These are phyloP conservation scores for Hydroisotoma schaefferi DNA, from an alignment of 2,888 invertebrate species.

Conservation along the genomic window DNA sequence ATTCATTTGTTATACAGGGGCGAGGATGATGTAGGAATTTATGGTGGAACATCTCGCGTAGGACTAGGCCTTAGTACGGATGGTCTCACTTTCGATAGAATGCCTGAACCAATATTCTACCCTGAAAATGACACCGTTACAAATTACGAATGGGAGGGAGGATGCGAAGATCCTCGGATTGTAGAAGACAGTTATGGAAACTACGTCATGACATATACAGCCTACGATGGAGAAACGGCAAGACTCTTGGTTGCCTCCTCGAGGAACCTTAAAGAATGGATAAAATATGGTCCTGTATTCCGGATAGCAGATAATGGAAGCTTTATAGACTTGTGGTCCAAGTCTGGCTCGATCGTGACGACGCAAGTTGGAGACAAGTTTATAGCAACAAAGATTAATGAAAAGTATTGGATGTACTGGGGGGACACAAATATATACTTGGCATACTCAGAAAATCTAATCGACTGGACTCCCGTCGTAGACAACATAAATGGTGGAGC, in stretches of 20 bases:
- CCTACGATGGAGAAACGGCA: constrained; percentile 36
- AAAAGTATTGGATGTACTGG: constrained; percentile 43
- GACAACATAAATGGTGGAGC: constrained; percentile 6
- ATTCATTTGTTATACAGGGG: constrained; percentile 42
- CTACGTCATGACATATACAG: constrained; percentile 42
- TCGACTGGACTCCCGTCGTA: constrained; percentile 37
- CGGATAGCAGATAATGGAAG: constrained; percentile 17
- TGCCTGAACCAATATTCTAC: constrained; percentile 35
- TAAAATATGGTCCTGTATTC: constrained; percentile 39
- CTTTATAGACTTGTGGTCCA: constrained; percentile 38
- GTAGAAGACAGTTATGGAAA: constrained; percentile 23
- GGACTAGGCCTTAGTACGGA: constrained; percentile 36
- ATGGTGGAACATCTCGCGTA: constrained; percentile 41
- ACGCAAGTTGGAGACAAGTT: constrained; percentile 16
- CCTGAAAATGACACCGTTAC: constrained; percentile 28
- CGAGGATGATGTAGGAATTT: constrained; percentile 35
- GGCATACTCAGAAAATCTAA: constrained; percentile 34
- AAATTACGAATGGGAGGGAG: constrained; percentile 42
- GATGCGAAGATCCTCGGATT: constrained; percentile 43
- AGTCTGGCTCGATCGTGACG: constrained; percentile 43
- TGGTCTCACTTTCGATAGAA: constrained; percentile 34
- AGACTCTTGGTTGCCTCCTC: constrained; percentile 40
- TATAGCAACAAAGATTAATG: constrained; percentile 30
- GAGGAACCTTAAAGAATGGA: constrained; percentile 31
- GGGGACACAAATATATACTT: constrained; percentile 39